Evolutionary conservation across 2,888 invertebrate species (phyloP), one percentile per base, ranked within the genome.

Genomic region (Acanthosepion esculentum): DNA sequence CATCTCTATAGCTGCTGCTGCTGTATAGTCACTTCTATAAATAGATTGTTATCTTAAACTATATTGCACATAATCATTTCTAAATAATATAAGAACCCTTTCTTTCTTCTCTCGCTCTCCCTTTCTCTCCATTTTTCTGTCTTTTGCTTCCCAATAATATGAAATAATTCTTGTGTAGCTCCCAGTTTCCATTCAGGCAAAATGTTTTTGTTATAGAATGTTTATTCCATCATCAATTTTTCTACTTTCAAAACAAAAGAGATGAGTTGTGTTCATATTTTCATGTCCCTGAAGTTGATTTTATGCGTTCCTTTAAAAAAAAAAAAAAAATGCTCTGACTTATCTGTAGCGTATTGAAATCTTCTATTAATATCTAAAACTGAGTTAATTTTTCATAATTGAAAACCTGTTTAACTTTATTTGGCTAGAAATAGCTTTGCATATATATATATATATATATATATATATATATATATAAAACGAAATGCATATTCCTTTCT

Each of bases 11-110:
- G 7, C 10, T 78, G n/a, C 78, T 78, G 29, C 78, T 78, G 78
- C 78, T 78, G 78, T 78, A 78, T 33, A 78, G 78, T 78, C n/a
- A 78, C 78, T 78, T 78, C 78, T 78, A 78, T 78, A 78, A 78
- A 78, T 78, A 78, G 78, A 78, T 33, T 33, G 78, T 78, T 78
- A 78, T 78, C 78, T 78, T 78, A 33, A 78, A 78, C 78, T 78
- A 78, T 78, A n/a, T 33, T n/a, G 78, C n/a, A 78, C 78, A 78
- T 78, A 78, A 78, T 78, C n/a, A 78, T 10, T 78, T n/a, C n/a
- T 78, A 78, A 78, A 78, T 78, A n/a, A 78, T 33, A 78, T 78
- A 12, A 78, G 78, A 78, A 78, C 12, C 33, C n/a, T 78, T 26
- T 29, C 78, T 78, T 29, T 78, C 29, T 78, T 29, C 12, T 78